Conservation (phyloP, 2,888 invertebrate species). For the Ceratothoa steindachneri region DNA sequence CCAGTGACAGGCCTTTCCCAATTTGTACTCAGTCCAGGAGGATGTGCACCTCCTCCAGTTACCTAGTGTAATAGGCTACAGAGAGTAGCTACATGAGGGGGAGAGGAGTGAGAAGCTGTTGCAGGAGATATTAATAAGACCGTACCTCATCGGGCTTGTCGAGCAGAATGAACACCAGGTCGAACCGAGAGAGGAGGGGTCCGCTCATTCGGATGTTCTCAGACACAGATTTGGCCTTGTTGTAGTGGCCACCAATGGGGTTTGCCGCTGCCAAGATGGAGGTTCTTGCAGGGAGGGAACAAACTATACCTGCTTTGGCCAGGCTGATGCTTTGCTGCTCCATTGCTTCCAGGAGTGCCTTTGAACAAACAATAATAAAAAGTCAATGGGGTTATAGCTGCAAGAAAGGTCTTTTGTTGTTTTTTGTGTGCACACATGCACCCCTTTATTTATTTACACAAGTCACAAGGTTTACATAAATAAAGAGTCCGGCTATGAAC, state of each 20-base stretch:
- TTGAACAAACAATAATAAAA: slow-evolving; percentile 54
- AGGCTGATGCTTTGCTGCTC: slow-evolving; percentile 87
- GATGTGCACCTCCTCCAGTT: too few species aligned
- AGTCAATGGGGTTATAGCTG: neutral
- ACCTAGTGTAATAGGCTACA: too few species aligned
- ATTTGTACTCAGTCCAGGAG: too few species aligned
- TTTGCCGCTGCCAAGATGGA: slow-evolving; percentile 90
- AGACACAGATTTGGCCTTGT: slow-evolving; percentile 76
- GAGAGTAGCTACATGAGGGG: too few species aligned
- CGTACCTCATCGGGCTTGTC: slow-evolving; percentile 75
- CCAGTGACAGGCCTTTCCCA: too few species aligned
- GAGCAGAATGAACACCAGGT: slow-evolving; percentile 82
- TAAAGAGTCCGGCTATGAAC: too few species aligned
- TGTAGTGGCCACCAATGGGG: slow-evolving; percentile 66
- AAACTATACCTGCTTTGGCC: slow-evolving; percentile 81
- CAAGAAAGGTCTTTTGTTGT: too few species aligned
- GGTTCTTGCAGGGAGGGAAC: slow-evolving; percentile 73
- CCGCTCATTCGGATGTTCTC: slow-evolving; percentile 84
- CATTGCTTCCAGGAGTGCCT: slow-evolving; percentile 86
- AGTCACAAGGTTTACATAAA: too few species aligned
- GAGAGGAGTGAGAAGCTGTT: too few species aligned
- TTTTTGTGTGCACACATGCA: too few species aligned
- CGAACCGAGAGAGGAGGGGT: slow-evolving; percentile 83
- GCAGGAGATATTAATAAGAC: too few species aligned
- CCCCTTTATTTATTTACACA: too few species aligned